Evolutionary conservation across 2,888 invertebrate genomes (phyloP), one percentile per base, ranked within the genome.

Genomic region (Anthrax anthrax): DNA sequence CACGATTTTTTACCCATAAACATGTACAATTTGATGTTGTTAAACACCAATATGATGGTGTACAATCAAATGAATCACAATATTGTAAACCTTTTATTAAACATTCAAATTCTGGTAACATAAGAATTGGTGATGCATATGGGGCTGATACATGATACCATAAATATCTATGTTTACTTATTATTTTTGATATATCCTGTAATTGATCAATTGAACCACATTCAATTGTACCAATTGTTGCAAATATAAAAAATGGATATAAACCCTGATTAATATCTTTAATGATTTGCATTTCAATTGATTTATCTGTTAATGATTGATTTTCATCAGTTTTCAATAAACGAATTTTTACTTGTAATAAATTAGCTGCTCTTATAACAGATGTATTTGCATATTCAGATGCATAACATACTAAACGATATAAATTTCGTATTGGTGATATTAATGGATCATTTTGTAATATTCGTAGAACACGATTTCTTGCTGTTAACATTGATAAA

Each of bases 81-180:
- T 46, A 37, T 19, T 45, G 37, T 4, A 47, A 4, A 3, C 46
- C 42, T 17, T 40, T 23, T 8, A 32, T 17, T 9, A 47, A 36
- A 16, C 39, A 37, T 18, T 44, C 29, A 37, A 41, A 47, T 47
- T 51, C 50, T 17, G 47, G 47, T 8, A 44, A 36, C 18, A 43
- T 36, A 8, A 48, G 40, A 3, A 43, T 37, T 2, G 19, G 39
- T 17, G 47, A 48, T 4, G 42, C 48, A 29, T 50, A 51, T 0
- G 51, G 40, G 17, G 42, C 51, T 39, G 50, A 48, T 8, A 50
- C 18, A 36, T 51, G 51, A 14, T 47, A 39, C 47, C 47, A 51
- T 14, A 51, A 17, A 12, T 46, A 16, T 10, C 32, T 34, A 44
- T 48, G 42, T 18, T 43, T 47, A 17, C 50, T 19, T 1, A 43